Evolutionary conservation across 2,113 vertebrate genomes (phyloP), one percentile per base, ranked within the genome.

Genomic region (Alethe diademata): DNA sequence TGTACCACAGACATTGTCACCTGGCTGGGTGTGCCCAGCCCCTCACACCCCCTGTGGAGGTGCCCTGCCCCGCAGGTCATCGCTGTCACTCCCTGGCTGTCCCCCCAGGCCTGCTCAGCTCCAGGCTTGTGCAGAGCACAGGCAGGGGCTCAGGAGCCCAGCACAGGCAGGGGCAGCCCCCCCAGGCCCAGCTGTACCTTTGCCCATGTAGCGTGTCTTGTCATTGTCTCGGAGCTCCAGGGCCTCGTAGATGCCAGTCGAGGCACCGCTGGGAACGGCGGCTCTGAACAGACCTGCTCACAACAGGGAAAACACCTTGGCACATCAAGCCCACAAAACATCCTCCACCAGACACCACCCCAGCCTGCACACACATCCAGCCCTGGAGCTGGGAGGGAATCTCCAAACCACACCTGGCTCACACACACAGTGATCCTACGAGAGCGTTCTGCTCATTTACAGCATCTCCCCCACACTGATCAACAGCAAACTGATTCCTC

Each of bases 151-250:
- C 62, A 67, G 43, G 15, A 79, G 33, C 15, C 38, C 38, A 6
- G 40, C 33, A 15, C 12, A 4, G 0, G 14, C 72, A 79, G 58
- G 1, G 64, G 6, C n/a, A 88, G 45, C 5, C 10, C 0, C 5
- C 51, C 6, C 25, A 35, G 28, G 1, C 2, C 40, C 26, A 17
- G 10, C 3, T 11, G 97, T 94, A 99, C 99, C 99, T 98, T 99
- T 99, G 42, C 99, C 99, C 98, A 99, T 70, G 95, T 98, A 99
- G 83, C 99, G 99, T 0, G 99, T 99, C 96, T 99, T 99, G 96
- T 99, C 99, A 98, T 99, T 99, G 98, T 99, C 99, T 53, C 99
- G 99, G 51, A 99, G 99, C 93, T 99, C 99, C 75, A 99, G 98
- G 72, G 99, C 99, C 95, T 99, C 99, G 12, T 99, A 99, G 97